Conservation (phyloP, 2,797 vertebrate species). For the Dipus sagitta region DNA sequence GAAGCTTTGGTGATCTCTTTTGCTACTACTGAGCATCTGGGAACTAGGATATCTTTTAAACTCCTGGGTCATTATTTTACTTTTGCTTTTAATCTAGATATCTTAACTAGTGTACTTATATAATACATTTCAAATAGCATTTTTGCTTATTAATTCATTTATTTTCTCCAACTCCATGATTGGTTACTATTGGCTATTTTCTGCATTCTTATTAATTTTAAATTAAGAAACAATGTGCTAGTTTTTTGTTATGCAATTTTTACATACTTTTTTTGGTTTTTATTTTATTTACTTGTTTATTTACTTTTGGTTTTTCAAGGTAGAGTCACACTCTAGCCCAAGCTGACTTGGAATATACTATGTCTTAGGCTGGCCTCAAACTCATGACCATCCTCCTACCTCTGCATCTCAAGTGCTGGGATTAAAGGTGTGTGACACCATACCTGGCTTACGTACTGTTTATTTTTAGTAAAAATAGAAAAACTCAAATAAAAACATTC, state of each 20-base stretch:
- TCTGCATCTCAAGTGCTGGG: no score
- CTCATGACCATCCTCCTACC: no score
- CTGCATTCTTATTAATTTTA: neutral
- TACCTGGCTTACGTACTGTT: neutral
- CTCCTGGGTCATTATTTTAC: neutral
- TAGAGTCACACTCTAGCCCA: no score
- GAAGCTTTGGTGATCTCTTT: slow-evolving; percentile 8
- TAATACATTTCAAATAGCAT: neutral
- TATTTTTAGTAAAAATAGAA: slow-evolving; percentile 25
- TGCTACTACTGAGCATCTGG: neutral
- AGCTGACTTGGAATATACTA: no score
- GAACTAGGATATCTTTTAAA: neutral
- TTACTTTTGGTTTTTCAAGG: no score
- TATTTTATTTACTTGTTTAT: no score
- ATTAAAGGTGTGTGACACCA: no score
- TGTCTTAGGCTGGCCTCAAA: no score
- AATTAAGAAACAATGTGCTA: neutral
- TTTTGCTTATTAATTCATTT: neutral
- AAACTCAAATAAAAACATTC: slow-evolving; percentile 10
- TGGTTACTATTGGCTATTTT: neutral
- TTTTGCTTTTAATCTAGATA: neutral
- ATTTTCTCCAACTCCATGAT: neutral
- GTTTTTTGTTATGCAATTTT: neutral
- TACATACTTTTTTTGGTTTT: neutral
- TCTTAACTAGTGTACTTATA: neutral